phyloP scores from a whole-genome alignment of 1,140 invertebrate genomes.

The Aplysia californica region DNA sequence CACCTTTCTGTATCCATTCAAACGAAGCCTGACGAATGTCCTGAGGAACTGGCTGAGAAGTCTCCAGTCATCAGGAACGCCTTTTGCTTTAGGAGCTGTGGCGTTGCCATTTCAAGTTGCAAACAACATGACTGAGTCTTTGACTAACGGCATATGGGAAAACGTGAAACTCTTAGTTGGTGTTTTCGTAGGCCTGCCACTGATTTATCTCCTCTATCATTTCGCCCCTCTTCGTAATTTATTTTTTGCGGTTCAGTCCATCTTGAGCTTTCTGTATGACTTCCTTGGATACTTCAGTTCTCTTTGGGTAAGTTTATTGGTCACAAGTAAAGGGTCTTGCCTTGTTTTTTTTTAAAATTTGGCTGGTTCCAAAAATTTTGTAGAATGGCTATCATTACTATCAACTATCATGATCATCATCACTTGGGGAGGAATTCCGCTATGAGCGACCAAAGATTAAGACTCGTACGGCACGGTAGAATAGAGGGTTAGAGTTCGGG shows the following conservation, averaged over 20 bases:
- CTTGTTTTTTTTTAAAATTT: no score
- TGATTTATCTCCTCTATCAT: conserved; percentile 62
- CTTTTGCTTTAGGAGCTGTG: conserved; percentile 76
- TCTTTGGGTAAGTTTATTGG: conserved; percentile 59
- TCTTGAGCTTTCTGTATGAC: conserved; percentile 55
- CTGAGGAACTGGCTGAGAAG: conserved; percentile 77
- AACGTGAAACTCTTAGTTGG: conserved; percentile 59
- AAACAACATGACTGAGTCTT: conserved; percentile 77
- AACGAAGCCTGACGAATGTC: conserved; percentile 77
- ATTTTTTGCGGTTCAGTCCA: conserved; percentile 42
- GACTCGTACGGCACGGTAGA: no score
- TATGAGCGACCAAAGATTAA: no score
- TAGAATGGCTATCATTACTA: no score
- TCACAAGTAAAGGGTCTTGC: no score
- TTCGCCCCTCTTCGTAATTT: conserved; percentile 61
- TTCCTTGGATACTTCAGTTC: conserved; percentile 62
- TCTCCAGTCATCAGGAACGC: conserved; percentile 68
- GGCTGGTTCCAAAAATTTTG: no score
- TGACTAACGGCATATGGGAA: conserved; percentile 71
- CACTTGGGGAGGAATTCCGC: no score
- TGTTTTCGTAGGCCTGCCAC: conserved; percentile 48
- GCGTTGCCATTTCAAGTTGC: conserved; percentile 78
- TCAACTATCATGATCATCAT: no score
- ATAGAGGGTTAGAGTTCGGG: no score
- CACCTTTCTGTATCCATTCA: conserved; percentile 89